Base-by-base conservation (phyloP, 2,888 invertebrate species). In the Caenorhabditis parvicauda region DNA sequence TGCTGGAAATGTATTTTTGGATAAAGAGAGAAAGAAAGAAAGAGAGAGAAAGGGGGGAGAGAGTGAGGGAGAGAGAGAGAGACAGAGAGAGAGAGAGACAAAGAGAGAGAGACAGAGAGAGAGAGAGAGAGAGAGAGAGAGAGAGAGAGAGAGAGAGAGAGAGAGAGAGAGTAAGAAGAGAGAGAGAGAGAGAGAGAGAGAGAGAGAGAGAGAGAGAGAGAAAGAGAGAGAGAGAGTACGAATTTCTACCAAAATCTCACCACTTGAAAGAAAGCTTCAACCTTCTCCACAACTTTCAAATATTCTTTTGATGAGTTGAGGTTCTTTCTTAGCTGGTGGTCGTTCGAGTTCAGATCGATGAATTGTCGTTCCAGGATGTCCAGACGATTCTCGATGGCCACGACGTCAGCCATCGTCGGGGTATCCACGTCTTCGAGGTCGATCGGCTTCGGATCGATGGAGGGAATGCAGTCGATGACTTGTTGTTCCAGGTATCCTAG, bases 351-450 rank as follows among this genome's bases (percentile, higher is more conserved):
- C 49, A 80, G 58, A 44, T 77, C 67, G 1, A 72, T 51, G 32
- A 79, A 64, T 14, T 62, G 63, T 27, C 37, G 50, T 41, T 71
- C 74, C 35, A 70, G 38, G 14, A 67, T 64, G 43, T 62, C 65
- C 17, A 72, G 48, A 29, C 25, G 2, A 5, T 90, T 91, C 87
- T 96, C 95, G 60, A 96, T 86, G 84, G 95, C 94, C 72, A 94
- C 92, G 93, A 96, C 95, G 85, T 96, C 95, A 66, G 92, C 87
- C 0, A 94, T 93, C 77, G 93, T 92, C 0, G 96, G 96, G n/a
- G 95, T 94, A 83, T 94, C 94, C 9, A 71, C 29, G 48, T 65
- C 50, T 0, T 35, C 19, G 22, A 58, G 53, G 42, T 70, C 59
- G 12, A 64, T 61, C 4, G 67, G 54, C 24, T 93, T 82, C 92